Base-by-base conservation (phyloP, 2,113 vertebrate genomes). In the Amia ocellicauda region DNA sequence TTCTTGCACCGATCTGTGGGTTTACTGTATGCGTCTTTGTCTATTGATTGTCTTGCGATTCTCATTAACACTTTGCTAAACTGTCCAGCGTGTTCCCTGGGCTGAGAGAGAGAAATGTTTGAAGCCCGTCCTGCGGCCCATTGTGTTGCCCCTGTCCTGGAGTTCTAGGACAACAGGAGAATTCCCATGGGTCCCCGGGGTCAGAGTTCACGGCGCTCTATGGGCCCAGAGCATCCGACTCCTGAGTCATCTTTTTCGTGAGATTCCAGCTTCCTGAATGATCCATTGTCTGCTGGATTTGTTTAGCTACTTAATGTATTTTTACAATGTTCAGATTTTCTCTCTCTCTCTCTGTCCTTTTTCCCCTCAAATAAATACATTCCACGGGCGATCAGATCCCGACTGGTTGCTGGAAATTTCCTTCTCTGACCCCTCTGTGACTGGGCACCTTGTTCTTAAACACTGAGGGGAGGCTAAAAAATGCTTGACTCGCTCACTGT, bases 401-500 rank as follows among this genome's bases (percentile, higher is more conserved):
- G 71, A 58, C 83, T 78, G 73, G 86, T 89, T 86, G 86, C 86
- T 88, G 80, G 89, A 91, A 89, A 88, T 84, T 93, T 91, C 85
- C 89, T 85, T 89, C 83, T 81, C 82, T 92, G 89, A 92, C 90
- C 90, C 85, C 86, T 86, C 83, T 76, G 84, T 92, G 88, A 91
- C 90, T 91, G 90, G 88, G 86, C 88, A 91, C 90, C 91, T 89
- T 89, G 89, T 90, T 93, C 90, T 89, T 88, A 89, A 90, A 89
- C 87, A 86, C 82, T 85, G 89, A 92, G 80, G 84, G 82, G 85
- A 87, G 83, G 77, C 82, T 86, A 78, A 85, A 86, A 92, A 91
- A 88, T 87, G 86, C 88, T 90, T 85, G 88, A 91, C 90, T 92
- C 88, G 84, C 87, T 94, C 90, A 94, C 92, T 93, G 90, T 86